A percentile compares a stretch with the other conserved stretches of the same genome.
phyloP scores from a whole-genome alignment of 2,113 vertebrate genomes.

The Megatriorchis doriae region DNA sequence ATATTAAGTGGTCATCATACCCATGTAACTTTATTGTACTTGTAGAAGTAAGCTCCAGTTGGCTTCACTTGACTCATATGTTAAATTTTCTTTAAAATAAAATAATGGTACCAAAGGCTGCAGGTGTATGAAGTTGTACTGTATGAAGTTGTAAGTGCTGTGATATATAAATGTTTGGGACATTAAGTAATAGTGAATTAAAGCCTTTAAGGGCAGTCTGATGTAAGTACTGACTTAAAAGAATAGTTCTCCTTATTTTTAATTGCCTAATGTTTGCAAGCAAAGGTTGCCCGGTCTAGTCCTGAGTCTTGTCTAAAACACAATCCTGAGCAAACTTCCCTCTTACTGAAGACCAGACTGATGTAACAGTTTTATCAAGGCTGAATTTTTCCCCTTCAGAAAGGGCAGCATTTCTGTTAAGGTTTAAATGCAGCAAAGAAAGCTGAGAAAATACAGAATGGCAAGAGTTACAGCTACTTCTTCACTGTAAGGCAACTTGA shows the following conservation, averaged over 20 bases:
- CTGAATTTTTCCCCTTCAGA: neutral
- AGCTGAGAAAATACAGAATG: neutral
- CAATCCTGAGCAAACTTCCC: neutral
- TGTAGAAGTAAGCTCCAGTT: neutral
- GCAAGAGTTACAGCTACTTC: neutral
- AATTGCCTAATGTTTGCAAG: neutral
- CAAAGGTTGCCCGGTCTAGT: neutral
- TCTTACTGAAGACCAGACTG: neutral
- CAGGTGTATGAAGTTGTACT: conserved; percentile 43
- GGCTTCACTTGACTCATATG: conserved; percentile 6
- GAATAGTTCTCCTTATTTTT: neutral
- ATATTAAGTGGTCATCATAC: neutral
- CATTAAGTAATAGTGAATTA: neutral
- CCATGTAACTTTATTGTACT: neutral
- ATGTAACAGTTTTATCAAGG: neutral
- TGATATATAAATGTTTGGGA: conserved; percentile 9
- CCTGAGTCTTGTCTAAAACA: neutral
- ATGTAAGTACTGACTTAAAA: neutral
- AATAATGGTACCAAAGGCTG: neutral
- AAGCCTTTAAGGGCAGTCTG: neutral
- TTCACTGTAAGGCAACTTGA: neutral
- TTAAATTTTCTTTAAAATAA: conserved; percentile 6
- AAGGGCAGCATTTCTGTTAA: neutral
- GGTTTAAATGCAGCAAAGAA: neutral
- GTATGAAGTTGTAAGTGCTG: conserved; percentile 5